phyloP scores from a whole-genome alignment of 1,140 invertebrate species.

The Hermetia illucens region DNA sequence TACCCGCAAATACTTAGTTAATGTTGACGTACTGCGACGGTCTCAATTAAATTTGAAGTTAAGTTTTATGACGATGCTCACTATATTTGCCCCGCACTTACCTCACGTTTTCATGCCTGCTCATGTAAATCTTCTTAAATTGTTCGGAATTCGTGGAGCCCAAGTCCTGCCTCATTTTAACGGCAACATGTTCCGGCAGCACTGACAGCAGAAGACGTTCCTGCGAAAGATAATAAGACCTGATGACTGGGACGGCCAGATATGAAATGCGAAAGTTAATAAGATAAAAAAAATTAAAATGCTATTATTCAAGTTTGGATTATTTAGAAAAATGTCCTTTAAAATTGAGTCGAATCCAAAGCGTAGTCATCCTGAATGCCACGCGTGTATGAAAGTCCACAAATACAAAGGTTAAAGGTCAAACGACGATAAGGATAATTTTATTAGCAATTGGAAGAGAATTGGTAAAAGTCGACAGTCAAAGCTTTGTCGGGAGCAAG shows the following conservation, averaged over 20 bases:
- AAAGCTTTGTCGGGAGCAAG: no score
- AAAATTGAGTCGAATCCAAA: no score
- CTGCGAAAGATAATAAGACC: conserved; percentile 34
- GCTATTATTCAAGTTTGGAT: no score
- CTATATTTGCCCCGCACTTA: conserved; percentile 27
- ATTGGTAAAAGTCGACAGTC: no score
- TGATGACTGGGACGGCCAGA: not conserved
- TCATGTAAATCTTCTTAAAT: conserved; percentile 97
- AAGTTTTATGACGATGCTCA: conserved; percentile 1
- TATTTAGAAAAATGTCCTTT: no score
- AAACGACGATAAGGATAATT: no score
- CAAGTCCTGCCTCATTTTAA: conserved; percentile 84
- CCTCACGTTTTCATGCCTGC: conserved; percentile 91
- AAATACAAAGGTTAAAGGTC: no score
- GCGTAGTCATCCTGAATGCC: no score
- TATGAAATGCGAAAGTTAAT: no score
- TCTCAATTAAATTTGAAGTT: conserved; percentile 1
- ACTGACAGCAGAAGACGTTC: conserved; percentile 82
- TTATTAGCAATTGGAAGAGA: no score
- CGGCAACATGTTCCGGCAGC: conserved; percentile 85
- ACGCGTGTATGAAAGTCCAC: no score
- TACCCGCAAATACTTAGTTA: not conserved
- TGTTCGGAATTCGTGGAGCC: conserved; percentile 74
- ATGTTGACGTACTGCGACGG: not conserved
- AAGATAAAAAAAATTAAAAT: no score